Conservation (phyloP, 2,113 vertebrate genomes). For the Phylloscopus whistleri region DNA sequence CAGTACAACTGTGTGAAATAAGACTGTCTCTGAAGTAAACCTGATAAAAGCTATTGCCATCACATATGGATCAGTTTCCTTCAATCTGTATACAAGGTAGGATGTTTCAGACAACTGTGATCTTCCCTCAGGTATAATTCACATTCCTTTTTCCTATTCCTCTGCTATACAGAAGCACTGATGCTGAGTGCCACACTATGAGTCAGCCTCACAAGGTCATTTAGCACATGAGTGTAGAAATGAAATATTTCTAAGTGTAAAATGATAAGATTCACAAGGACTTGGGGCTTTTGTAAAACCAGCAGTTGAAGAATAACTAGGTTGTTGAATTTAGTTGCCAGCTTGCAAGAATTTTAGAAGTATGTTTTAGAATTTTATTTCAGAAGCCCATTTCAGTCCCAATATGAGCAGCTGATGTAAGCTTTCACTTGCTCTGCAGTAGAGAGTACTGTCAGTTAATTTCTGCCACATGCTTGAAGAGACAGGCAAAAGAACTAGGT, state of each 20-base stretch:
- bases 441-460: background rate
- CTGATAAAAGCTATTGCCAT: background rate
- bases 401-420: background rate
- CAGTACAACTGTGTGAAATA: background rate
- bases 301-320: background rate
- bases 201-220: background rate
- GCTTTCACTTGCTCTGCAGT: background rate
- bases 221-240: background rate
- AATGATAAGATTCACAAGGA: accelerated
- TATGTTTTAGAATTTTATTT: background rate
- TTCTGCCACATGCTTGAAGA: background rate
- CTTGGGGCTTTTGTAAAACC: background rate
- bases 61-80: background rate
- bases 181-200: accelerated
- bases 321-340: background rate
- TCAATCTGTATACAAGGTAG: background rate
- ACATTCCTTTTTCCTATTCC: background rate
- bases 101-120: background rate
- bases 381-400: background rate
- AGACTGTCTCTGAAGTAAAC: background rate
- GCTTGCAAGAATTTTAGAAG: background rate
- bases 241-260: background rate
- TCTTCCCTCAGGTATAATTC: background rate
- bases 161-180: background rate
- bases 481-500: background rate